Base-by-base conservation (phyloP, 2,888 invertebrate genomes). In the Calameuta idolon region DNA sequence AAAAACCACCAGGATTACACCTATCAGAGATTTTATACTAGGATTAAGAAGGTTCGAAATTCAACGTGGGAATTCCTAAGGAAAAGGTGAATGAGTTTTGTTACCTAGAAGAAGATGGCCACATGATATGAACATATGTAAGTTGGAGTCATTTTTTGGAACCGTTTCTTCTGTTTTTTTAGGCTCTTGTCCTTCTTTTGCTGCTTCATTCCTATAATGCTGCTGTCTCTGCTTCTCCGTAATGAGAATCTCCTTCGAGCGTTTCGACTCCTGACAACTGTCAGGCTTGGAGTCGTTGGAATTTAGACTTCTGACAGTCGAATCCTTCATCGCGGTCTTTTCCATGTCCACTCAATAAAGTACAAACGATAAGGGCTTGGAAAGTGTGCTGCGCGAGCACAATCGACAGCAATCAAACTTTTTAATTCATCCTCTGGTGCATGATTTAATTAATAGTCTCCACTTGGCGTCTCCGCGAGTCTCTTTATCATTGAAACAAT, bases 1-100 rank as follows among this genome's bases (percentile, higher is more conserved):
- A 79, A 94, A 94, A 9, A 94, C 93, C 81, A 94, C 93, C 91
- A 95, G 92, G 84, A 94, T 90, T 79, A 94, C 92, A 30, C 95
- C 95, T 91, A 30, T 69, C 12, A 31, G 69, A 69, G 69, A 69
- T 33, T 69, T 69, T 69, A 23, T 69, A 31, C 30, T 12, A 30
- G 69, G 30, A 69, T 30, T 4, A 69, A 15, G 5, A 40, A 15
- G 40, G 15, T 15, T 69, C 15, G 11, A 69, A 31, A 69, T 30
- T 69, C 69, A 33, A 69, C 30, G 69, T 15, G 30, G 15, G 3
- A 69, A 40, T 40, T 69, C 1, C 30, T 69, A 30, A 69, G 30
- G 33, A 30, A 69, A 33, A 69, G 30, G 30, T 12, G 0, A 30
- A 30, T 33, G 30, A 30, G 0, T 69, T 30, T 69, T 69, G 69